Evolutionary conservation across 2,888 invertebrate genomes (phyloP).

Genomic region (Chymomyza caudatula): DNA sequence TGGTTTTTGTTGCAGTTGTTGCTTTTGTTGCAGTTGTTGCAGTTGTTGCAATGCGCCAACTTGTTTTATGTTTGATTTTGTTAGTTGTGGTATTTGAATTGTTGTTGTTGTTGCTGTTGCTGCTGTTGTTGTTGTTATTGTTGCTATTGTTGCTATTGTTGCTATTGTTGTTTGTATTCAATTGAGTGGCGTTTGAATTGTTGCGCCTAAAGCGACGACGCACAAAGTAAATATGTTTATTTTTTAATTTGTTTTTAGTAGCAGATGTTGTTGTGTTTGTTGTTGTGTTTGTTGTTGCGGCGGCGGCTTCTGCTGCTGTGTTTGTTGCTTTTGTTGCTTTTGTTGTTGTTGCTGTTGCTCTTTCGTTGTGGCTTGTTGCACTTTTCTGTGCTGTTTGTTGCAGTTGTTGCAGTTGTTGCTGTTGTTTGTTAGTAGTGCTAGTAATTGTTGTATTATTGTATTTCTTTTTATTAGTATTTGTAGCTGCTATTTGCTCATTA

Average conservation of each 20-base stretch:
- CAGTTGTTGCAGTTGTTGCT: slow-evolving; percentile 42
- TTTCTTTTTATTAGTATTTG: slow-evolving; percentile 48
- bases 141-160: slow-evolving; percentile 29
- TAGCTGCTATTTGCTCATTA: slow-evolving; percentile 43
- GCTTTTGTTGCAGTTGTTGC: slow-evolving; percentile 23
- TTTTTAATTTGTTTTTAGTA: slow-evolving; percentile 44
- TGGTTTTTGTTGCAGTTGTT: slow-evolving; percentile 28
- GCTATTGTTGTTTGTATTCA: slow-evolving; percentile 21
- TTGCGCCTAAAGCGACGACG: slow-evolving; percentile 55
- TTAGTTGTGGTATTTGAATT: no score
- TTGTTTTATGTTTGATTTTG: slow-evolving; percentile 45
- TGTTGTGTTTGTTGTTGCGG: slow-evolving; percentile 19
- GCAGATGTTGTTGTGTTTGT: slow-evolving; percentile 27
- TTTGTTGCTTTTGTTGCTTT: slow-evolving; percentile 28
- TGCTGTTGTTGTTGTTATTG: slow-evolving; percentile 25
- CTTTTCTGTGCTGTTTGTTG: slow-evolving; percentile 10
- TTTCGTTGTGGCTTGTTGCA: slow-evolving; percentile 21
- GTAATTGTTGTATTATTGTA: slow-evolving; percentile 34
- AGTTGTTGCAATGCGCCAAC: slow-evolving; percentile 31
- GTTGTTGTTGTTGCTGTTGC: slow-evolving; percentile 24
- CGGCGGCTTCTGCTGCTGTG: slow-evolving; percentile 40
- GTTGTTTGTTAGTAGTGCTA: slow-evolving; percentile 30
- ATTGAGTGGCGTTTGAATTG: slow-evolving; percentile 52
- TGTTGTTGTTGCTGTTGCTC: slow-evolving; percentile 29
- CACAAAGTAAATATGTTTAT: slow-evolving; percentile 55